phyloP scores from a whole-genome alignment of 2,113 vertebrate genomes.

The Monarcha castaneiventris region DNA sequence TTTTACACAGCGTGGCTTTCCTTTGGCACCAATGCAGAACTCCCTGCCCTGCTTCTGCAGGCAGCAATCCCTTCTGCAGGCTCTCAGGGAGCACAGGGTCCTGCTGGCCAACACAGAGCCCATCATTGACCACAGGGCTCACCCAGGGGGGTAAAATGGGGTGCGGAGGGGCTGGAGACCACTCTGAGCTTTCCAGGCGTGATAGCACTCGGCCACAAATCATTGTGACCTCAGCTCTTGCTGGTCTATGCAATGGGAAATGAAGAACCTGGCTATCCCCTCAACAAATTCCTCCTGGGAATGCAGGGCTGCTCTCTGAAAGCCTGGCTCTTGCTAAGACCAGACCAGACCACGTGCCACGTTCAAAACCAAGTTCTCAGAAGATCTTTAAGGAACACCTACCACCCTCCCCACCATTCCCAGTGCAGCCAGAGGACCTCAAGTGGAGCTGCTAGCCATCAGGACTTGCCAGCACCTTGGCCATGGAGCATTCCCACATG shows the following conservation, averaged over 20 bases:
- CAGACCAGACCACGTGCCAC: not conserved
- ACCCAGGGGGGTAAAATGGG: not conserved
- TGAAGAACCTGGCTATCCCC: not conserved
- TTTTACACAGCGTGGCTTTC: not conserved
- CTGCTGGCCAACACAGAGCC: fast-evolving
- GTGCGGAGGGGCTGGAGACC: not conserved
- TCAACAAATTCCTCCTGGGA: not conserved
- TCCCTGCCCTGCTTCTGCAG: not conserved
- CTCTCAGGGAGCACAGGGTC: fast-evolving
- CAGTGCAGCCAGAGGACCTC: not conserved
- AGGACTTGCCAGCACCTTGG: not conserved
- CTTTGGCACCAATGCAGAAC: not conserved
- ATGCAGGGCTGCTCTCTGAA: not conserved
- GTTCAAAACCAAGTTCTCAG: not conserved
- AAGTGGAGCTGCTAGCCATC: not conserved
- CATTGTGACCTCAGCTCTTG: not conserved
- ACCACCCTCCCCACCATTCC: not conserved
- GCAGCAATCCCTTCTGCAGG: not conserved
- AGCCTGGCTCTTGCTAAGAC: not conserved
- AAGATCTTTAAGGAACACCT: not conserved
- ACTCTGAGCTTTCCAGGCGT: not conserved
- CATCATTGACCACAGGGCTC: not conserved
- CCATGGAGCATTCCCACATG: not conserved
- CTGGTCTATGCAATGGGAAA: not conserved
- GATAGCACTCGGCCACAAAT: fast-evolving